Evolutionary conservation across 2,888 invertebrate species (phyloP).

Genomic region (Fragum sueziense): DNA sequence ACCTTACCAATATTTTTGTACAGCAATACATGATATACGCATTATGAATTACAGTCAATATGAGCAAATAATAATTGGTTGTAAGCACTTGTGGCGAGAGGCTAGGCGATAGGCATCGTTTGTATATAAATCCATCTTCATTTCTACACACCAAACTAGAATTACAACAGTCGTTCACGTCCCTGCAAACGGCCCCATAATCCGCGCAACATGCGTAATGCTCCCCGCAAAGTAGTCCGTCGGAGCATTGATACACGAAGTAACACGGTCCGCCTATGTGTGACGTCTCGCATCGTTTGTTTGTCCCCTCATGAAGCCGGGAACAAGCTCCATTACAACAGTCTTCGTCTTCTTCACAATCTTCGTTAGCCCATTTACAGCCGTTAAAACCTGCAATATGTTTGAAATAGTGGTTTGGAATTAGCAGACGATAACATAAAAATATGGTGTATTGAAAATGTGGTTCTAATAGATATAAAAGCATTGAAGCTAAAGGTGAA

Average conservation of each 20-base stretch:
- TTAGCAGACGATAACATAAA: neutral
- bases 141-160: constrained; percentile 63
- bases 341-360: constrained; percentile 63
- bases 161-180: constrained; percentile 69
- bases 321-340: constrained; percentile 72
- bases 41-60: constrained; percentile 3
- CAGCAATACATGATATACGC: neutral
- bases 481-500: no score
- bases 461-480: neutral
- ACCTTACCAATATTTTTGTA: no score
- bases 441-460: neutral
- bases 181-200: constrained; percentile 71
- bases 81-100: constrained; percentile 19
- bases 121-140: constrained; percentile 69
- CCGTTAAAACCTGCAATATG: neutral
- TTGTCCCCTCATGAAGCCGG: constrained; percentile 69
- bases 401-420: neutral
- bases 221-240: constrained; percentile 66
- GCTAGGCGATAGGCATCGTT: constrained; percentile 66
- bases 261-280: constrained; percentile 68
- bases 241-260: constrained; percentile 71
- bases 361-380: constrained; percentile 74
- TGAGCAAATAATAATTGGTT: constrained; percentile 23
- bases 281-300: constrained; percentile 65
- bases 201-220: constrained; percentile 72